Percentiles rank a stretch among this genome's conserved stretches.
Evolutionary conservation across 2,113 vertebrate species (phyloP).

Genomic region (Athene noctua): DNA sequence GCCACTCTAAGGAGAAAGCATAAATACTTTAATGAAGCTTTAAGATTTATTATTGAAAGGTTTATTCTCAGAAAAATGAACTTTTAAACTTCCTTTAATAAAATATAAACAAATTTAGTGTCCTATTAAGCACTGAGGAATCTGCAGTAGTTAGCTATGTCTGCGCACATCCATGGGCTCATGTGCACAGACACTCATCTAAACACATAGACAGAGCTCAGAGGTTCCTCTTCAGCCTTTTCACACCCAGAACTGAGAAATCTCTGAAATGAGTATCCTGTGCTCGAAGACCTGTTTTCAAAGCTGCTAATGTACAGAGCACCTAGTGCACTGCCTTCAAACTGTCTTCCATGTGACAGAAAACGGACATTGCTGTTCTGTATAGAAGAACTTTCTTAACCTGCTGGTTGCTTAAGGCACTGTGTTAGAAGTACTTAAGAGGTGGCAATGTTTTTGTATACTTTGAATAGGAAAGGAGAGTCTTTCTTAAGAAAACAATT

Average conservation of each 20-base stretch:
- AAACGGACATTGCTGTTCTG: neutral
- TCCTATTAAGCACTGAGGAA: neutral
- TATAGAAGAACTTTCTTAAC: neutral
- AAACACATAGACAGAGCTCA: neutral
- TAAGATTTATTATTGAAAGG: neutral
- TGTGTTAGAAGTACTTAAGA: neutral
- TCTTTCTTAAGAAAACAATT: neutral
- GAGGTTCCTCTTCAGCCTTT: neutral
- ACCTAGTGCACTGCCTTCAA: neutral
- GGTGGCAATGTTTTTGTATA: neutral
- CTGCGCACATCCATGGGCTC: neutral
- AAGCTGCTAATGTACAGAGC: neutral
- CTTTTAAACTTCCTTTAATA: neutral
- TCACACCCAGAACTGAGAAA: neutral
- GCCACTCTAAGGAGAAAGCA: neutral
- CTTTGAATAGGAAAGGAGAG: neutral
- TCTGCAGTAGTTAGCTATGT: neutral
- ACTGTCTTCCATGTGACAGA: neutral
- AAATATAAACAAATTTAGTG: neutral
- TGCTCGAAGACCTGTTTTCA: neutral
- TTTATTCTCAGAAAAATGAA: neutral
- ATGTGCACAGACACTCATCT: neutral
- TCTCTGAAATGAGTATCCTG: neutral
- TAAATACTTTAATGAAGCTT: neutral
- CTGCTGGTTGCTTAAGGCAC: neutral